These are phyloP conservation scores for Sardina pilchardus DNA, from an alignment of 2,113 vertebrate genomes.

Conservation along the genomic window DNA sequence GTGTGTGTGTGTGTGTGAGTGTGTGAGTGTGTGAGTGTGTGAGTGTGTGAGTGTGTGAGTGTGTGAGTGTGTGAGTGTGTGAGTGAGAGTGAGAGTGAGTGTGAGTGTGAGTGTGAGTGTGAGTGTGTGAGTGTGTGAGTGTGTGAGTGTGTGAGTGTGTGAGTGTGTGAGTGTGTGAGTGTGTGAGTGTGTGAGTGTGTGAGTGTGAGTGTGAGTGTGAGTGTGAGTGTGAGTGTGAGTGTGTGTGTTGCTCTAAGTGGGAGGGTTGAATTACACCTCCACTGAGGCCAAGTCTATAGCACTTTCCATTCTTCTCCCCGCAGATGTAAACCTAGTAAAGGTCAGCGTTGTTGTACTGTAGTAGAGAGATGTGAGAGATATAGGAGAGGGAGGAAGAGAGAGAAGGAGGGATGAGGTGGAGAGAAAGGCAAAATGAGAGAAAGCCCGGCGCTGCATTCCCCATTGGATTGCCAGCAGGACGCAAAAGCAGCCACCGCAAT, in stretches of 20 bases:
- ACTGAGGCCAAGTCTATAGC: not conserved
- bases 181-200: not conserved
- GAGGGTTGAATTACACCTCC: not conserved
- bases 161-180: not conserved
- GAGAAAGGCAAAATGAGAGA: not conserved
- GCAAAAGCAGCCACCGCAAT: conserved; percentile 42
- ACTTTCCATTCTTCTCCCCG: not conserved
- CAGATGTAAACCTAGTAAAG: not conserved
- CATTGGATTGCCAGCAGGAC: conserved; percentile 38
- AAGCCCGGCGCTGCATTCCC: not conserved
- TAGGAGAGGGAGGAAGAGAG: not conserved
- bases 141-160: not conserved
- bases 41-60: too few relatives aligned
- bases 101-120: too few relatives aligned
- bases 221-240: not conserved
- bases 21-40: too few relatives aligned
- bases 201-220: not conserved
- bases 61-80: too few relatives aligned
- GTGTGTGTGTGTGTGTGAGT: too few relatives aligned
- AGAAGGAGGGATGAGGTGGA: not conserved
- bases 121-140: not conserved
- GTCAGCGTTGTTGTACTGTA: not conserved
- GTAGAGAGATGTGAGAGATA: not conserved
- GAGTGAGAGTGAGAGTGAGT: too few relatives aligned
- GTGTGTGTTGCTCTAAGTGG: not conserved